Base-by-base conservation (phyloP, 2,797 vertebrate genomes). In the Prunella strophiata region DNA sequence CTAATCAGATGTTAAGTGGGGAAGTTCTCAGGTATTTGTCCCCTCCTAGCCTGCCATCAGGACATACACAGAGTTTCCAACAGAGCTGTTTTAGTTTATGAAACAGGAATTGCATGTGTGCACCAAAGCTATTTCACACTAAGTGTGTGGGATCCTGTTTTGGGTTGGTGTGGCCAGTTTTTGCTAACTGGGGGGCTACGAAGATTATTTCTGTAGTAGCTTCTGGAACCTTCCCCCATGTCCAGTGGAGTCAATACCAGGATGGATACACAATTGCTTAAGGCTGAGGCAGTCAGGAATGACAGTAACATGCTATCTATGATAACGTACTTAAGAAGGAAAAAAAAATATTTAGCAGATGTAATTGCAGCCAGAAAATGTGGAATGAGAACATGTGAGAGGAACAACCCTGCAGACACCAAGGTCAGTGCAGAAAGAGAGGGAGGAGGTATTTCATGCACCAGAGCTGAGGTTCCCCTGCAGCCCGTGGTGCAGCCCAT, bases 401-500 rank as follows among this genome's bases (percentile, higher is more conserved):
- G 2, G 18, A 75, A 25, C 16, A 48, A 3, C 18, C 1, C 22
- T 48, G 7, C 4, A 42, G 40, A 2, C 30, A 47, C 30, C 15
- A 30, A 42, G 13, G 22, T 14, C 54, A 67, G 10, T 20, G 34
- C 2, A 68, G 26, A 67, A 47, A 7, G 15, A 30, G 11, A 5
- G 4, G 3, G 1, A 34, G 7, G 7, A 22, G 7, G 10, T 74
- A 17, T 13, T 52, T 1, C 26, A 30, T 13, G 18, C 1, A 0
- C 21, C 0, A 1, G 62, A 36, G 18, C 15, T 23, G 48, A 42
- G 48, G 16, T 32, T 13, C 5, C 18, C 10, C 34, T 32, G 7
- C 48, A 74, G 34, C 14, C 21, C 0, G 0, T 36, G 30, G 40
- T 23, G 18, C 3, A 27, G 13, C 6, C 21, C 8, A 9, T 22